Percentiles rank a stretch among this genome's conserved stretches.
These are phyloP conservation scores for Tiaroga cobitis DNA, from an alignment of 2,797 vertebrate genomes.

Conservation along the genomic window DNA sequence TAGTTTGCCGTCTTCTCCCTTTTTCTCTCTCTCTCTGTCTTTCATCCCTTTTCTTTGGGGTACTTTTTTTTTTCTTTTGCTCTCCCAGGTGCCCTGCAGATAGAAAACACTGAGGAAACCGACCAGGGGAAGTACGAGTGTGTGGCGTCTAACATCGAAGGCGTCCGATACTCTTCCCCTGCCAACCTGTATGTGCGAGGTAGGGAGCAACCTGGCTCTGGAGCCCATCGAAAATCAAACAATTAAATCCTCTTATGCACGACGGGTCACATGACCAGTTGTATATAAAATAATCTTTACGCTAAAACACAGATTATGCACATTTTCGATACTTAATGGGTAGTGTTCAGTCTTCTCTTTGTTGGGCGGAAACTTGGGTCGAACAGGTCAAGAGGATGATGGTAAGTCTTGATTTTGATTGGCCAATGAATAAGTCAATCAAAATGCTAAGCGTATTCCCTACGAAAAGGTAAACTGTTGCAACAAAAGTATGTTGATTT, in stretches of 20 bases:
- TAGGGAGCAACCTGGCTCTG: constrained; percentile 86
- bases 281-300: not conserved
- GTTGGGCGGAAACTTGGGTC: constrained; percentile 61
- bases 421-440: constrained; percentile 71
- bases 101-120: constrained; percentile 98
- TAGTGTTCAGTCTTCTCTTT: constrained; percentile 31
- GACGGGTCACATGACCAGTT: constrained; percentile 29
- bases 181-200: constrained; percentile 99
- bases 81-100: constrained; percentile 93
- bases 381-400: constrained; percentile 68
- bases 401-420: constrained; percentile 84
- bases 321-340: not conserved
- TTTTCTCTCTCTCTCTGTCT: constrained; percentile 39
- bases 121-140: constrained; percentile 99
- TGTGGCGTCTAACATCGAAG: constrained; percentile 96
- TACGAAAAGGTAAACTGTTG: constrained; percentile 2
- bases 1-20: constrained; percentile 57
- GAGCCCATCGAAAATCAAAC: constrained; percentile 63
- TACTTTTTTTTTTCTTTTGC: constrained; percentile 47
- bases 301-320: not conserved
- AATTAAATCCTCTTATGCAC: constrained; percentile 50
- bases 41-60: constrained; percentile 50
- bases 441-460: constrained; percentile 68
- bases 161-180: constrained; percentile 96
- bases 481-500: not conserved